These are phyloP conservation scores for Papilio polytes DNA, from an alignment of 1,140 invertebrate genomes.

Conservation along the genomic window DNA sequence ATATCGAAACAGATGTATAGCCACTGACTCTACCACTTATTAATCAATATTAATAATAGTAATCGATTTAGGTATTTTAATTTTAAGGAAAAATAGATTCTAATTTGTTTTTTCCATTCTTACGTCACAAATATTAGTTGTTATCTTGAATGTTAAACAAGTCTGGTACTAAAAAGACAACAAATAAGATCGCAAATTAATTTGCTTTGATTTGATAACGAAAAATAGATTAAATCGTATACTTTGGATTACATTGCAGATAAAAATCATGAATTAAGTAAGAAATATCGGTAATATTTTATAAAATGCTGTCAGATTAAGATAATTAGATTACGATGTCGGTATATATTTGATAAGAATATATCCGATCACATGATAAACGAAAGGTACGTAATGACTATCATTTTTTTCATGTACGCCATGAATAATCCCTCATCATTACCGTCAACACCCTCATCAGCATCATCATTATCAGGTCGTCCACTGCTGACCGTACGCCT, in stretches of 20 bases:
- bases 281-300: background rate
- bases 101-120: background rate
- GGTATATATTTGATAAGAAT: background rate
- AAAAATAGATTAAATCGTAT: background rate
- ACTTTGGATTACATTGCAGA: background rate
- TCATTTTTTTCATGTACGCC: background rate
- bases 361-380: background rate
- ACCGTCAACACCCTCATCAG: no score
- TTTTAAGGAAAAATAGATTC: background rate
- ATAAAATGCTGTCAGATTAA: background rate
- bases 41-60: no score
- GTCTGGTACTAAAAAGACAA: background rate
- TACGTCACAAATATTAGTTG: background rate
- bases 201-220: background rate
- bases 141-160: slow-evolving; percentile 1
- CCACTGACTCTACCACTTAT: no score
- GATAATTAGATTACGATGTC: background rate
- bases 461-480: no score
- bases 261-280: background rate
- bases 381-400: background rate
- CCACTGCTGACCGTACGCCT: no score
- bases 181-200: slow-evolving; percentile 2
- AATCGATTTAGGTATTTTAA: no score
- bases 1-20: no score
- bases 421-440: background rate